Base-by-base conservation (phyloP, 2,888 invertebrate species). In the Meghimatium bilineatum region DNA sequence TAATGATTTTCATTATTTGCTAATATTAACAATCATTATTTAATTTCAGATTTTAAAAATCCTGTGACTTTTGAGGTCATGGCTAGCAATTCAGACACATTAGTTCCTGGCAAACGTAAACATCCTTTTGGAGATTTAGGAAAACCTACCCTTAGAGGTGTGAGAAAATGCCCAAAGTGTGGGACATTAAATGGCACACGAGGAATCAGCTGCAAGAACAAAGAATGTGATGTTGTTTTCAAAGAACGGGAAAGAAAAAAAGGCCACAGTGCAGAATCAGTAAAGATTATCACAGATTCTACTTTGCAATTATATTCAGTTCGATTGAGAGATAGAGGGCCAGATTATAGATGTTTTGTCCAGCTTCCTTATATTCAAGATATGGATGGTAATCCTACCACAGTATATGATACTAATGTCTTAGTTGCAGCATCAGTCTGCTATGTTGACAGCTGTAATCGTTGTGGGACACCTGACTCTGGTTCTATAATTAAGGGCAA, bases 151-250 rank as follows among this genome's bases (percentile, higher is more conserved):
- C 93, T 95, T 79, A 93, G 97, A 78, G 97, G 97, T 10, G 95
- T 97, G 0, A 95, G 96, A 88, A 96, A 96, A 90, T 97, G 97
- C 91, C 95, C 95, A 0, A 96, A 96, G 90, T 97, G 97, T 94
- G 96, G 96, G 0, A 95, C 95, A 1, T 95, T 95, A 86, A 97
- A 96, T 93, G 97, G 97, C 3, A 96, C 96, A 0, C 94, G 96
- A 81, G 96, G 96, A n/a, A 94, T 95, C 36, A 95, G 95, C 87
- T 96, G 96, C 91, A 96, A 96, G 92, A 96, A 96, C 91, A 95
- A 95, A 91, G 93, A 94, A 26, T 96, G 96, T 92, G 95, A 95
- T 92, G 95, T 95, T 29, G 95, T 96, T 0, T 96, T 96, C 89
- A 95, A 95, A 91, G 95, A 95, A 74, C 91, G 91, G 75, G 91